Conservation (phyloP, 37 sponge, comb jelly and placozoan genomes). For the Oopsacas minuta region DNA sequence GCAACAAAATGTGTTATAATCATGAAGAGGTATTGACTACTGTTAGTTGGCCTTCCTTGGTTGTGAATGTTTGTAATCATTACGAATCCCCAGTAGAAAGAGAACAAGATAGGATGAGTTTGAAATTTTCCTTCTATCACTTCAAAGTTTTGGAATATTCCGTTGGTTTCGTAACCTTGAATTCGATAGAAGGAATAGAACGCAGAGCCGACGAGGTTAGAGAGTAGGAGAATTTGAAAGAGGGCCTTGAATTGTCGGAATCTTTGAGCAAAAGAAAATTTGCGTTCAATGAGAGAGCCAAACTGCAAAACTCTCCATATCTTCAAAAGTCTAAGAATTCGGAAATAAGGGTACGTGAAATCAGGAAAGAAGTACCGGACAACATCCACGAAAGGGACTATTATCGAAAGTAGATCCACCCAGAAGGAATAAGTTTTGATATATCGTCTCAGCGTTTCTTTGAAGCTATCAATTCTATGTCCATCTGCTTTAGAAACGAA, state of each 20-base stretch:
- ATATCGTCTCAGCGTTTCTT: neutral
- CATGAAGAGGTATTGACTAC: neutral
- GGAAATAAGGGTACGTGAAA: neutral
- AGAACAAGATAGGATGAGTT: neutral
- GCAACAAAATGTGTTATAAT: neutral
- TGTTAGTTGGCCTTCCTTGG: neutral
- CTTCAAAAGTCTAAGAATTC: neutral
- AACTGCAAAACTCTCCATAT: neutral
- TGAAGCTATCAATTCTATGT: neutral
- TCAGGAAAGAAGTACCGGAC: neutral
- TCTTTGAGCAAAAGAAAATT: conserved; percentile 6
- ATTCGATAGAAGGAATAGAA: neutral
- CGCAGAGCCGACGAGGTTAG: neutral
- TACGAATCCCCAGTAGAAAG: conserved; percentile 15
- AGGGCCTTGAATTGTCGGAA: neutral
- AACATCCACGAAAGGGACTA: neutral
- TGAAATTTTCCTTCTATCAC: neutral
- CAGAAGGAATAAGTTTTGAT: neutral
- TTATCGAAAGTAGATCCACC: neutral
- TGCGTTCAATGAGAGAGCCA: neutral
- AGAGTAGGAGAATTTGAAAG: neutral
- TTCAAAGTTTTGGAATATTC: neutral
- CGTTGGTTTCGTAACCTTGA: neutral
- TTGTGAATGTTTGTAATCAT: neutral
- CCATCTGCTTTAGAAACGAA: neutral